phyloP scores from a whole-genome alignment of 2,797 vertebrate species.

The Sebastes minor region DNA sequence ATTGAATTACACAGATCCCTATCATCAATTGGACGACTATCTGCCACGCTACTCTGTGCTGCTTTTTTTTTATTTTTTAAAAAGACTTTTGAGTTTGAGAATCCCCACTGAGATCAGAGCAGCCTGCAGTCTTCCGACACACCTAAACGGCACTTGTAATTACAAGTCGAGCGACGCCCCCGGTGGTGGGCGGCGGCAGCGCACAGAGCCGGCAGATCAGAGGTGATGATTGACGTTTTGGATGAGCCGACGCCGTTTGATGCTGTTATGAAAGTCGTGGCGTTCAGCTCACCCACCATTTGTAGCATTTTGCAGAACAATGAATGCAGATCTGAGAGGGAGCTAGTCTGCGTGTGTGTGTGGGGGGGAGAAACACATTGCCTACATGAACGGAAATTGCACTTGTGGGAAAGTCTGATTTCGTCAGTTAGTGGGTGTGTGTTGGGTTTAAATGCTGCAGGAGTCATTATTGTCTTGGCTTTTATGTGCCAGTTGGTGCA shows the following conservation, averaged over 20 bases:
- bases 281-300: slow-evolving; percentile 29
- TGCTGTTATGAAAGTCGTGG: slow-evolving; percentile 26
- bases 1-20: slow-evolving; percentile 73
- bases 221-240: slow-evolving; percentile 35
- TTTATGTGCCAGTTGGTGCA: slow-evolving; percentile 16
- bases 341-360: neutral
- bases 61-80: slow-evolving; percentile 1
- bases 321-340: slow-evolving; percentile 19
- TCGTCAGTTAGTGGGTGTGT: slow-evolving; percentile 25
- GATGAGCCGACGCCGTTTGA: slow-evolving; percentile 26
- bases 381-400: slow-evolving; percentile 5
- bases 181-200: slow-evolving; percentile 40
- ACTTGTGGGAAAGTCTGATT: slow-evolving; percentile 29
- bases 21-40: slow-evolving; percentile 57
- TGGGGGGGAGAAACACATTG: neutral
- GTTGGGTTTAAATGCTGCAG: slow-evolving; percentile 21
- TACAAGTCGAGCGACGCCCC: slow-evolving; percentile 46
- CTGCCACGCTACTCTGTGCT: slow-evolving; percentile 12
- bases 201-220: slow-evolving; percentile 1
- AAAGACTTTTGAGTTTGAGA: slow-evolving; percentile 41
- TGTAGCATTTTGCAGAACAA: slow-evolving; percentile 33
- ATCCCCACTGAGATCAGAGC: slow-evolving; percentile 65
- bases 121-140: slow-evolving; percentile 39
- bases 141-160: slow-evolving; percentile 63
- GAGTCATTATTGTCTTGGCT: slow-evolving; percentile 24